These are phyloP conservation scores for Drosophila albomicans DNA, from an alignment of 1,140 invertebrate genomes.

Conservation along the genomic window DNA sequence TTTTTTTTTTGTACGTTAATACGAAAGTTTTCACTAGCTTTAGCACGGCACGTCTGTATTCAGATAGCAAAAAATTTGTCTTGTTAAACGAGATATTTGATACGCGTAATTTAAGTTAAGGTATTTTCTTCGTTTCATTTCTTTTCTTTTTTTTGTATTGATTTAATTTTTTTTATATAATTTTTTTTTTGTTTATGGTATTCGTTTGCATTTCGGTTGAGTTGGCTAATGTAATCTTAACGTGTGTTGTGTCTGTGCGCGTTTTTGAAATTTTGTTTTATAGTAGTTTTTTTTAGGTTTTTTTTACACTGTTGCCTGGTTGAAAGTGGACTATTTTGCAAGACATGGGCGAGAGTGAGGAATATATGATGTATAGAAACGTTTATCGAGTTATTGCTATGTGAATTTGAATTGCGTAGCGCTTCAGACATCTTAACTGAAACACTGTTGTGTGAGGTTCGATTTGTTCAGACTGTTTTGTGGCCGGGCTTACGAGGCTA, in stretches of 20 bases:
- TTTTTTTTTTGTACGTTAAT: conserved; percentile 62
- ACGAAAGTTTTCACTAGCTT: conserved; percentile 61
- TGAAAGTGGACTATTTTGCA: conserved; percentile 37
- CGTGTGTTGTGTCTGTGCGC: conserved; percentile 38
- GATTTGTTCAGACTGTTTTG: conserved; percentile 52
- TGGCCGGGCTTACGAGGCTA: conserved; percentile 67
- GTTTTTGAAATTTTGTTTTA: conserved; percentile 37
- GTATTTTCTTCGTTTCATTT: conserved; percentile 35
- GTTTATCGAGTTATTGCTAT: conserved; percentile 40
- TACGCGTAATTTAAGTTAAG: conserved; percentile 53
- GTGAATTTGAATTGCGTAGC: conserved; percentile 43
- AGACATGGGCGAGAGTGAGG: conserved; percentile 34
- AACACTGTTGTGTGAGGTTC: conserved; percentile 49
- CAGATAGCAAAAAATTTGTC: conserved; percentile 20
- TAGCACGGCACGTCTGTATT: conserved; percentile 62
- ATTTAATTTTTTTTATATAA: conserved; percentile 39
- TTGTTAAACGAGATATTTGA: conserved; percentile 37
- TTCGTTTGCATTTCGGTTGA: conserved; percentile 77
- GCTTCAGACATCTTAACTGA: conserved; percentile 28
- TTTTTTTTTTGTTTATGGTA: conserved; percentile 52
- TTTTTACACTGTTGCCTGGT: conserved; percentile 50
- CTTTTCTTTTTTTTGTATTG: conserved; percentile 26
- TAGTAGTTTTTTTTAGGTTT: conserved; percentile 24
- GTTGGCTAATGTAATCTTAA: conserved; percentile 45
- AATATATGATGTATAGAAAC: conserved; percentile 39